These are phyloP conservation scores for Pseudopleuronectes americanus DNA, from an alignment of 2,797 vertebrate species.

Conservation along the genomic window DNA sequence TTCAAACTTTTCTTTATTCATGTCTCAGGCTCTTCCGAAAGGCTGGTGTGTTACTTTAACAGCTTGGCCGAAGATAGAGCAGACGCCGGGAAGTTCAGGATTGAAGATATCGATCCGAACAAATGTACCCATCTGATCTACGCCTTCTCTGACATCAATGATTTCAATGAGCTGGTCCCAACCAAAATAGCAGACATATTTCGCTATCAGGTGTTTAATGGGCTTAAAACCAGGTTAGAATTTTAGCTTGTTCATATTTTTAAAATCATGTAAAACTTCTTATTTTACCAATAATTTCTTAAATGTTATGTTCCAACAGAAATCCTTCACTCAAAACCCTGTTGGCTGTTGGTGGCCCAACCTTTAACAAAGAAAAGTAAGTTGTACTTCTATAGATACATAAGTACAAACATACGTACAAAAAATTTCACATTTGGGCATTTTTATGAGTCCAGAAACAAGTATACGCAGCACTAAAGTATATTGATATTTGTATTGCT, in stretches of 20 bases:
- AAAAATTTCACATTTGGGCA: no score
- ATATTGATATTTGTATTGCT: no score
- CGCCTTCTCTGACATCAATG: conserved; percentile 78
- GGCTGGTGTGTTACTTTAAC: conserved; percentile 84
- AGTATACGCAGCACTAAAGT: no score
- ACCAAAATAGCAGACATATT: conserved; percentile 64
- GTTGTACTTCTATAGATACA: conserved; percentile 19
- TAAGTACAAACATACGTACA: no score
- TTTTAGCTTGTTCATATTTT: background rate
- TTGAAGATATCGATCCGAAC: conserved; percentile 78
- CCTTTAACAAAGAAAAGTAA: conserved; percentile 78
- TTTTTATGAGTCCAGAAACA: no score
- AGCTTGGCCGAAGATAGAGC: conserved; percentile 75
- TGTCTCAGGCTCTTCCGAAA: conserved; percentile 70
- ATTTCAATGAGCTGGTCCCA: conserved; percentile 61
- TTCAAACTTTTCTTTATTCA: background rate
- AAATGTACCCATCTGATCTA: conserved; percentile 86
- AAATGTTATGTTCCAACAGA: conserved; percentile 57
- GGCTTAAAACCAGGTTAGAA: conserved; percentile 76
- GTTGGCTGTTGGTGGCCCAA: conserved; percentile 82
- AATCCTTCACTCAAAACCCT: conserved; percentile 82
- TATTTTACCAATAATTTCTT: background rate
- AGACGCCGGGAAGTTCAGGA: conserved; percentile 59
- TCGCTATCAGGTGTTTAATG: conserved; percentile 74
- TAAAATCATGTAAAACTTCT: background rate